Conservation (phyloP, 1,140 invertebrate genomes). For the Cherax destructor region DNA sequence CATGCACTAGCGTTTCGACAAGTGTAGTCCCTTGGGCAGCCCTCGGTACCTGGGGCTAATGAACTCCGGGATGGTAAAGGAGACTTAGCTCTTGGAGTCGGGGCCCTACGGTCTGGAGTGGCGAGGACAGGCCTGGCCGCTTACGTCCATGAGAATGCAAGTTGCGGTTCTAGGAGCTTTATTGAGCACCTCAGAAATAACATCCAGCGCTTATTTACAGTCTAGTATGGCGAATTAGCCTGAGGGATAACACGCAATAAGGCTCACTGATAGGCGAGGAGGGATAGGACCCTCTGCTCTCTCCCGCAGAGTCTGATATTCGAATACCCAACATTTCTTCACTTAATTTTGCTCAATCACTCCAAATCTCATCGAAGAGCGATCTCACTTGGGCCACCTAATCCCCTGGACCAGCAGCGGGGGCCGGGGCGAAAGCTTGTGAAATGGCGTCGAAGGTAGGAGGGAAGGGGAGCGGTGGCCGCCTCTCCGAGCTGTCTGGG, state of each 20-base stretch:
- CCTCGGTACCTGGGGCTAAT: slow-evolving; percentile 51
- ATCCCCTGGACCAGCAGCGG: slow-evolving; percentile 31
- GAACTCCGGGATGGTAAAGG: not conserved
- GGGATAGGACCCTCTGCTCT: slow-evolving; percentile 62
- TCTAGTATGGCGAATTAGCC: slow-evolving; percentile 63
- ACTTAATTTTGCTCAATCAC: slow-evolving; percentile 71
- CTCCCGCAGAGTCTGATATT: slow-evolving; percentile 54
- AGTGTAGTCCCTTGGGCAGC: slow-evolving; percentile 44
- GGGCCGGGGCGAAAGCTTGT: slow-evolving; percentile 46
- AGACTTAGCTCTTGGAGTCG: slow-evolving; percentile 37
- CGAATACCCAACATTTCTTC: slow-evolving; percentile 70
- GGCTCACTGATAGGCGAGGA: slow-evolving; percentile 40
- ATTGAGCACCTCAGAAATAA: slow-evolving; percentile 70
- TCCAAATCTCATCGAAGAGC: slow-evolving; percentile 71
- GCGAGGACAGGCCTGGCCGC: not conserved
- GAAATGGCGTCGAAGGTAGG: slow-evolving; percentile 49
- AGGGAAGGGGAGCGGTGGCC: slow-evolving; percentile 26
- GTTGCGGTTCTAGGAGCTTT: slow-evolving; percentile 56
- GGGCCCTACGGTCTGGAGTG: slow-evolving; percentile 26
- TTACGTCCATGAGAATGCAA: slow-evolving; percentile 46
- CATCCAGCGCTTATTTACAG: slow-evolving; percentile 67
- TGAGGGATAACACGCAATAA: slow-evolving; percentile 67
- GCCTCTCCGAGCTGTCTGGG: slow-evolving; percentile 60
- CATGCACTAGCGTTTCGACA: slow-evolving; percentile 63
- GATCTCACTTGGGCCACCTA: slow-evolving; percentile 59